Percentiles rank a stretch among this genome's conserved stretches.
These are phyloP conservation scores for Ahaetulla prasina DNA, from an alignment of 2,113 vertebrate species.

Conservation along the genomic window DNA sequence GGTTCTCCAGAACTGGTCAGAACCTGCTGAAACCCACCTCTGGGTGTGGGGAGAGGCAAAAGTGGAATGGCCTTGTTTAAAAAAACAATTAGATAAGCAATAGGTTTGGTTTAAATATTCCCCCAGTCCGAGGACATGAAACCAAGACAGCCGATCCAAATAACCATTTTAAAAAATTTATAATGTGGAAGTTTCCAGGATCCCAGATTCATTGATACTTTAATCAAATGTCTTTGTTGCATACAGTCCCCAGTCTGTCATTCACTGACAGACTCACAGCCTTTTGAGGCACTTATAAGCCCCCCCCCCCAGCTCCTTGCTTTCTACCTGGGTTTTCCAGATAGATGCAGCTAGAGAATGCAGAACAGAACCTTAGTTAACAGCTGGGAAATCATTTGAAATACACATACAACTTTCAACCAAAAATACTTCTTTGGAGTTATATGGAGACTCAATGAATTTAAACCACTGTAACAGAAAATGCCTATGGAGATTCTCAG, in stretches of 20 bases:
- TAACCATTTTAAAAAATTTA: not conserved
- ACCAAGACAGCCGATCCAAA: not conserved
- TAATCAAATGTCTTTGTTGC: not conserved
- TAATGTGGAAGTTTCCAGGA: not conserved
- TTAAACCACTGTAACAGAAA: not conserved
- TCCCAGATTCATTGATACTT: not conserved
- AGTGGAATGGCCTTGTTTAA: too few species aligned
- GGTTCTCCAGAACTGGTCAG: too few species aligned
- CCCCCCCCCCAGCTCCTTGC: too few species aligned
- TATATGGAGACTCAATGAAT: not conserved
- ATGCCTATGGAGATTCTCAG: too few species aligned
- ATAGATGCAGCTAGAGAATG: not conserved
- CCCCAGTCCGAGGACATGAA: not conserved
- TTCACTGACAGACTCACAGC: not conserved
- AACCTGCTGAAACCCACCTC: too few species aligned
- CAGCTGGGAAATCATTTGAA: not conserved
- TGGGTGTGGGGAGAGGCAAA: too few species aligned
- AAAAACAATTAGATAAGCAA: too few species aligned
- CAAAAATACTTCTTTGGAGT: conserved; percentile 1
- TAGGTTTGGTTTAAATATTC: not conserved
- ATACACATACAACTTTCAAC: not conserved
- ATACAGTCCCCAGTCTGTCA: not conserved
- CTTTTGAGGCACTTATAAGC: not conserved
- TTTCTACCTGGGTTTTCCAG: not conserved
- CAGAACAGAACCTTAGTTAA: not conserved